Conservation (phyloP, 2,113 vertebrate genomes). For the Chitala chitala region DNA sequence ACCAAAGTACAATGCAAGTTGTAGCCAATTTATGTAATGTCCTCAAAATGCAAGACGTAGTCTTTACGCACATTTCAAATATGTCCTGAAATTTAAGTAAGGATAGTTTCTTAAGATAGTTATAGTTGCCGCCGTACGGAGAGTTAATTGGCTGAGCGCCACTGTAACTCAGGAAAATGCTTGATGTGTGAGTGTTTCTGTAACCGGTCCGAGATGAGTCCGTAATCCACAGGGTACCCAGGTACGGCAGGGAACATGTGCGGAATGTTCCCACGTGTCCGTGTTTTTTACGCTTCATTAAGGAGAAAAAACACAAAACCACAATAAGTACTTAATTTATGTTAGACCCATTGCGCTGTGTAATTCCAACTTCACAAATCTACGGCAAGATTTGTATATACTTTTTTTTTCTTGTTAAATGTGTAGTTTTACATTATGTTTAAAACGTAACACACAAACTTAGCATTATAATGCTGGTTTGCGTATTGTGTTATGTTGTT, state of each 20-base stretch:
- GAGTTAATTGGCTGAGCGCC: slow-evolving; percentile 22
- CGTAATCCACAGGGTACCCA: background rate
- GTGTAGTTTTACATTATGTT: too few relatives aligned
- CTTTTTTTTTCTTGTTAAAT: too few relatives aligned
- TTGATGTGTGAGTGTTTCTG: slow-evolving; percentile 20
- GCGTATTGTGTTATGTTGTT: too few relatives aligned
- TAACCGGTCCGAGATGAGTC: slow-evolving; percentile 18
- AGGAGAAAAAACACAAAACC: background rate
- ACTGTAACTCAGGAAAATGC: slow-evolving; percentile 31
- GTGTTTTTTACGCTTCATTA: background rate
- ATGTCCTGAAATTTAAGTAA: slow-evolving; percentile 22
- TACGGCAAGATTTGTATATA: too few relatives aligned
- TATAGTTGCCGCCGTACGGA: slow-evolving; percentile 33
- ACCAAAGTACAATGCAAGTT: too few relatives aligned
- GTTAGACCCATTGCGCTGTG: too few relatives aligned
- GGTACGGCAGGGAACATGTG: background rate
- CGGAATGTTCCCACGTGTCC: too few relatives aligned
- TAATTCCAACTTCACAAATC: too few relatives aligned
- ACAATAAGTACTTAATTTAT: too few relatives aligned
- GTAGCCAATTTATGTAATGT: too few relatives aligned
- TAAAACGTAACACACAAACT: too few relatives aligned
- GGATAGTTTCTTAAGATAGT: slow-evolving; percentile 21
- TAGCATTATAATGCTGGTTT: too few relatives aligned
- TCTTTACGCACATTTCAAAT: background rate
- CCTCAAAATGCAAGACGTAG: background rate